Conservation (phyloP, 1,140 invertebrate genomes). For the Hycleus phaleratus region DNA sequence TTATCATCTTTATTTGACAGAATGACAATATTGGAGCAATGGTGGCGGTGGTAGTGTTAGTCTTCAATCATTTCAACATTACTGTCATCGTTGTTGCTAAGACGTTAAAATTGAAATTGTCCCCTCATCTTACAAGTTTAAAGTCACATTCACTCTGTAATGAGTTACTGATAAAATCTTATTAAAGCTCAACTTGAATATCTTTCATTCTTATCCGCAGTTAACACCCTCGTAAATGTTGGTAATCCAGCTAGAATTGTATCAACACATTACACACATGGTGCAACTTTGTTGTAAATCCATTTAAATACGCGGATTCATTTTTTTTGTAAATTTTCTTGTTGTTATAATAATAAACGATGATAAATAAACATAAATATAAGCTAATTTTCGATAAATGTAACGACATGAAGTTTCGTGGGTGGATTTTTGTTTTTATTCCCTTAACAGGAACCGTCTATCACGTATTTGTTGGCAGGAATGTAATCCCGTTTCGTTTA, state of each 20-base stretch:
- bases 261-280: conserved; percentile 6
- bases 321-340: too few relatives aligned
- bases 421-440: not conserved
- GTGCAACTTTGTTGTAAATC: conserved; percentile 4
- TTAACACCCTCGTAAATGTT: conserved; percentile 24
- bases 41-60: too few relatives aligned
- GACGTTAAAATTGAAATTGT: conserved; percentile 28
- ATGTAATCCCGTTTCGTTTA: not conserved
- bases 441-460: too few relatives aligned
- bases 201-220: conserved; percentile 24
- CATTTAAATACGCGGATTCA: too few relatives aligned
- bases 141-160: conserved; percentile 26
- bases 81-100: conserved; percentile 1
- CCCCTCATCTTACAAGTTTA: conserved; percentile 15
- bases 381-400: too few relatives aligned
- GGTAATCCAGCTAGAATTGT: conserved; percentile 8
- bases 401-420: not conserved
- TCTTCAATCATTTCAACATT: conserved; percentile 15
- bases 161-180: conserved; percentile 32
- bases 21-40: too few relatives aligned
- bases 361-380: too few relatives aligned
- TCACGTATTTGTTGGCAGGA: not conserved
- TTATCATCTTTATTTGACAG: conserved; percentile 9
- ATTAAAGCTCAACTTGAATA: conserved; percentile 26
- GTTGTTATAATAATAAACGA: too few relatives aligned